These are phyloP conservation scores for Collichthys lucidus DNA, from an alignment of 2,113 vertebrate genomes.

Conservation along the genomic window DNA sequence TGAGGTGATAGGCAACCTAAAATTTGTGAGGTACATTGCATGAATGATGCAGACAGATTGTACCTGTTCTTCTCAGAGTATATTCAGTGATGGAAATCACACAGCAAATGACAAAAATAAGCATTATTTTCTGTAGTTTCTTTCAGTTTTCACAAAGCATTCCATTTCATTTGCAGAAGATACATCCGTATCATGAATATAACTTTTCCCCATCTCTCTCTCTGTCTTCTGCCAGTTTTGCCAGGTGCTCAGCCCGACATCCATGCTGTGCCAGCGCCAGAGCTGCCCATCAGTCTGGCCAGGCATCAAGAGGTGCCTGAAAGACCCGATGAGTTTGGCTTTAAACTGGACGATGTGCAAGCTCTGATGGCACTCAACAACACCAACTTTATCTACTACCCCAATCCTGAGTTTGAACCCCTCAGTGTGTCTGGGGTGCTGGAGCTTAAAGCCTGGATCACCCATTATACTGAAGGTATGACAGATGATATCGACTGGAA, in stretches of 20 bases:
- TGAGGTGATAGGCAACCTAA: background rate
- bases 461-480: constrained; percentile 97
- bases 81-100: constrained; percentile 1
- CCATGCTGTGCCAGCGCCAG: constrained; percentile 97
- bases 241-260: constrained; percentile 89
- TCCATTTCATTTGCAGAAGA: background rate
- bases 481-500: background rate
- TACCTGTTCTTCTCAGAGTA: background rate
- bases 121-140: background rate
- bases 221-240: constrained; percentile 83
- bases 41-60: background rate
- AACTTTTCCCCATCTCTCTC: background rate
- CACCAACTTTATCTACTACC: constrained; percentile 96
- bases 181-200: background rate
- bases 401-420: constrained; percentile 94
- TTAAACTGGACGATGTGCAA: constrained; percentile 95
- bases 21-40: background rate
- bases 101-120: background rate
- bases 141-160: background rate
- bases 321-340: constrained; percentile 95
- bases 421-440: constrained; percentile 91
- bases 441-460: constrained; percentile 96
- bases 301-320: constrained; percentile 88
- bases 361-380: constrained; percentile 93
- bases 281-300: constrained; percentile 86